Evolutionary conservation across 1,140 invertebrate species (phyloP).

Genomic region (Caerostris extrusa): DNA sequence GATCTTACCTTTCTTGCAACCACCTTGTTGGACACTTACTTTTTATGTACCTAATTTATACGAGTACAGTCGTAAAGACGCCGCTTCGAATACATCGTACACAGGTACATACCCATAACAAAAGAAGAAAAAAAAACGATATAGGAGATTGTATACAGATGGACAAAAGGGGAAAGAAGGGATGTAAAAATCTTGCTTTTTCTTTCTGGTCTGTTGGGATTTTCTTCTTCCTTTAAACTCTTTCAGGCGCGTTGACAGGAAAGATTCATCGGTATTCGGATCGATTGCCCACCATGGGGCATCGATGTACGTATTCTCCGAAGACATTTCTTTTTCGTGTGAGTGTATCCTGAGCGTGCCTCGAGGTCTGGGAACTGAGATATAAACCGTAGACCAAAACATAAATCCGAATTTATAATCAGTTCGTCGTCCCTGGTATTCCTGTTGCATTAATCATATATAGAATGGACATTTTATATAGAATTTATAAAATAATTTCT

Average conservation of each 20-base stretch:
- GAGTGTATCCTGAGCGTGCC: too few relatives aligned
- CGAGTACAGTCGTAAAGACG: slow-evolving; percentile 44
- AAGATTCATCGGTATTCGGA: background rate
- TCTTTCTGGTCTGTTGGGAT: background rate
- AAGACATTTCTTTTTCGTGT: too few relatives aligned
- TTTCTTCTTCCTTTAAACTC: background rate
- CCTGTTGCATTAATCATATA: too few relatives aligned
- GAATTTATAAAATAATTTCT: too few relatives aligned
- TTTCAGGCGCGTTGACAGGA: background rate
- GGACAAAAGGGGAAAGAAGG: background rate
- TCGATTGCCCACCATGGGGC: background rate
- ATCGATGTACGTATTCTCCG: too few relatives aligned
- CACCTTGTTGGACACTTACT: slow-evolving; percentile 54
- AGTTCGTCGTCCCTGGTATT: too few relatives aligned
- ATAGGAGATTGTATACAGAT: slow-evolving; percentile 21
- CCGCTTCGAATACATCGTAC: slow-evolving; percentile 22
- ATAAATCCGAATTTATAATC: too few relatives aligned
- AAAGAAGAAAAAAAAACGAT: background rate
- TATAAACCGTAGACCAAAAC: too few relatives aligned
- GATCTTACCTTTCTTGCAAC: slow-evolving; percentile 52
- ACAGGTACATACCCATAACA: background rate
- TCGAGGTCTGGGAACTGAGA: too few relatives aligned
- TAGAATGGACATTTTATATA: too few relatives aligned
- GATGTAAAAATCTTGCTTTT: background rate
- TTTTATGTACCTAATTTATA: slow-evolving; percentile 63